Evolutionary conservation across 2,888 invertebrate species (phyloP), one percentile per base, ranked within the genome.

Genomic region (Erynnis tages): DNA sequence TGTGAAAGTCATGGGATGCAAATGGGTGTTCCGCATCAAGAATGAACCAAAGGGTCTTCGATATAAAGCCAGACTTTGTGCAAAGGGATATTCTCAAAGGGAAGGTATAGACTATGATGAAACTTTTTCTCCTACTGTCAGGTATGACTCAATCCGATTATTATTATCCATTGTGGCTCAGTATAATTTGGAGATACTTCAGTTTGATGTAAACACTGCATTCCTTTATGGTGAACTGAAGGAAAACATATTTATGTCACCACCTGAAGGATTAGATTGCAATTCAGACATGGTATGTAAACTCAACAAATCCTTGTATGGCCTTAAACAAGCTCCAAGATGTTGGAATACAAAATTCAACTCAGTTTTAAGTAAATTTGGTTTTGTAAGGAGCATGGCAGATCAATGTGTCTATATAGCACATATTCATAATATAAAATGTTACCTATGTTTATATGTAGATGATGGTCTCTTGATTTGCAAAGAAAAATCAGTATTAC

Each of bases 11-110:
- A 58, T 62, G 13, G 47, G 47, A 6, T 57, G 57, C 19, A 61
- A 62, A 49, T 64, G 61, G 60, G 62, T 61, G 1, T 65, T 61
- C 14, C 30, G 59, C 5, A 35, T 58, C 0, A 62, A 65, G 48
- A 52, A 60, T n/a, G 46, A 59, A 49, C 50, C 58, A 53, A 55
- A 54, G 11, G 59, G 61, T 48, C 58, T 52, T 3, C 4, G 54
- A 0, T 65, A 38, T 35, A 67, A 64, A 34, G 47, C 66, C 4
- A 50, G 66, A 25, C 35, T 66, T 0, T 64, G 62, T 63, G 64
- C 63, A 8, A 64, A 62, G 54, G 58, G 59, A 10, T 56, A 30
- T 46, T 23, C 57, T 49, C 53, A 59, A 34, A 46, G n/a, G 2
- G 4, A 34, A 16, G 54, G 53, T 11, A 55, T 56, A 6, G 58